A percentile compares a stretch with the other conserved stretches of the same genome.
Conservation (phyloP, 2,888 invertebrate genomes). For the Eilema caniola region DNA sequence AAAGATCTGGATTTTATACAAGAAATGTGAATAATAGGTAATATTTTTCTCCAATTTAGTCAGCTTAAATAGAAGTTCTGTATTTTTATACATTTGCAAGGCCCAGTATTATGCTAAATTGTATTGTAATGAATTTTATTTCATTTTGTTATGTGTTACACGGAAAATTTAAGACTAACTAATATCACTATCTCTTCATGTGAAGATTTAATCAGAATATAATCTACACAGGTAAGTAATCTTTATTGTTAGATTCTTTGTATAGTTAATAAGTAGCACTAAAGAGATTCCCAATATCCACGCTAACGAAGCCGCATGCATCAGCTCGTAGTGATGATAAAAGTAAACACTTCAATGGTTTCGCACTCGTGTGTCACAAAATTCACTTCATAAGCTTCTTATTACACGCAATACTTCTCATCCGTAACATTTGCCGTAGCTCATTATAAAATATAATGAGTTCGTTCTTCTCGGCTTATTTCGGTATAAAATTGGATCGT, state of each 20-base stretch:
- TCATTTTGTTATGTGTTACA: no score
- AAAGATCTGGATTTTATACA: neutral
- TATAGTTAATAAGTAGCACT: no score
- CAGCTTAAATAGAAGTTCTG: neutral
- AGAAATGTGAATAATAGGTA: neutral
- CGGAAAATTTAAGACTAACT: neutral
- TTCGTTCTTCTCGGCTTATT: constrained; percentile 28
- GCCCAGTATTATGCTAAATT: neutral
- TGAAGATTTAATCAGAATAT: no score
- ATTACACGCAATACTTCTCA: constrained; percentile 29
- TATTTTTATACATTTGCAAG: neutral
- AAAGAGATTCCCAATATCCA: no score
- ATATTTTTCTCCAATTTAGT: no score
- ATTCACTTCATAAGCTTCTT: constrained; percentile 22
- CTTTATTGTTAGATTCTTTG: no score
- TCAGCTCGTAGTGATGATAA: no score
- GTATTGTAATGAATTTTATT: neutral
- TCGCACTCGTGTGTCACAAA: constrained; percentile 1
- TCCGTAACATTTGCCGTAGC: constrained; percentile 24
- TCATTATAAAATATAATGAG: constrained; percentile 52
- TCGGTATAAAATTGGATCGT: constrained; percentile 28
- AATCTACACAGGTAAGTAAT: no score
- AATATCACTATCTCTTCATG: no score
- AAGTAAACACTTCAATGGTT: neutral
- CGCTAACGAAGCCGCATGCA: no score